A percentile compares a stretch with the other conserved stretches of the same genome.
These are phyloP conservation scores for Scatophagus argus DNA, from an alignment of 2,113 vertebrate species.

Conservation along the genomic window DNA sequence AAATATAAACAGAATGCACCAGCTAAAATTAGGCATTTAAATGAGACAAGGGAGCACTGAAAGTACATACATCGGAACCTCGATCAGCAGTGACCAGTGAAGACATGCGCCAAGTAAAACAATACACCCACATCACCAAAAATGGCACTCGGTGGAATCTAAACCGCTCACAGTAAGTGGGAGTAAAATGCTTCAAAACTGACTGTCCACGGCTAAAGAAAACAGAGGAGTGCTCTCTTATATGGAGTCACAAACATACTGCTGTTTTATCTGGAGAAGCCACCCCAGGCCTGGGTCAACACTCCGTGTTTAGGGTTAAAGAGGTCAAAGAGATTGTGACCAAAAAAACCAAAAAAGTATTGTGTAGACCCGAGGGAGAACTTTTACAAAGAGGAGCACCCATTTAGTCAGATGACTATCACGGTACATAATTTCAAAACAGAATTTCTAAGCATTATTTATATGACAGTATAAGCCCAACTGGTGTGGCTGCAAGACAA, in stretches of 20 bases:
- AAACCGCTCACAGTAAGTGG: constrained; percentile 32
- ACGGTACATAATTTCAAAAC: background rate
- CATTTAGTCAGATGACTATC: background rate
- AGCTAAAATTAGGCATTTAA: constrained; percentile 57
- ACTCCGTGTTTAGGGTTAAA: constrained; percentile 2
- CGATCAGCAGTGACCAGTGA: constrained; percentile 18
- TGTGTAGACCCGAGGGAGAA: background rate
- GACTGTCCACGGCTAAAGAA: constrained; percentile 22
- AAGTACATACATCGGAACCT: constrained; percentile 35
- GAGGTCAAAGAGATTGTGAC: constrained; percentile 6
- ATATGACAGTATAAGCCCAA: background rate
- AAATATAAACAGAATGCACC: constrained; percentile 15
- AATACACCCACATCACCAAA: constrained; percentile 61
- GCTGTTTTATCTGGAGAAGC: constrained; percentile 29
- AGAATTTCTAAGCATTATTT: background rate
- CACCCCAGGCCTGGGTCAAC: background rate
- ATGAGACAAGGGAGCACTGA: constrained; percentile 45
- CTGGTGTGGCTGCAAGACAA: no score
- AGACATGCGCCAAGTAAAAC: constrained; percentile 62
- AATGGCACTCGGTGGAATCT: constrained; percentile 62
- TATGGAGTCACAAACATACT: background rate
- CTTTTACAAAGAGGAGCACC: background rate
- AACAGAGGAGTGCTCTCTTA: constrained; percentile 19
- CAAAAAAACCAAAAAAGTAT: background rate
- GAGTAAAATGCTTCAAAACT: constrained; percentile 37